Evolutionary conservation across 2,113 vertebrate genomes (phyloP), one percentile per base, ranked within the genome.

Genomic region (Anseranas semipalmata): DNA sequence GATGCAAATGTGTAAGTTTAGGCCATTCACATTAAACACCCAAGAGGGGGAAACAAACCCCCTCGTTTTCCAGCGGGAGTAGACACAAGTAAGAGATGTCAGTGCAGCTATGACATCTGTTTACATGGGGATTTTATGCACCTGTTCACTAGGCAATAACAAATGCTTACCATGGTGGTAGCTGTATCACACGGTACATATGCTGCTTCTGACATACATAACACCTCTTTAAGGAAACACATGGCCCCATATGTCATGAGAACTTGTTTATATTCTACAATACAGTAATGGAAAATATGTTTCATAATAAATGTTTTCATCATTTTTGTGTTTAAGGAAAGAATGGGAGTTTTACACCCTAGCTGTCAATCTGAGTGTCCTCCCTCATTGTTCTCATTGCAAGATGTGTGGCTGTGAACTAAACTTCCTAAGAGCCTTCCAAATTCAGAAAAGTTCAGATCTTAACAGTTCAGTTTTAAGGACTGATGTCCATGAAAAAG

Each of bases 141-240:
- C 97, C 98, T 98, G 98, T 93, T 98, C 97, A 94, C 92, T 93
- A 98, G 95, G 96, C 91, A 95, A 95, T 96, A 95, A 96, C 92
- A 95, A 97, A 97, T 96, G 95, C 84, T 70, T 94, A 95, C 94
- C 82, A 95, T 96, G 96, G 96, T 96, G 93, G 96, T 96, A 97
- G 95, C 97, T 96, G 94, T 81, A 94, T 98, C 98, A 98, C 98
- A 98, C 98, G 96, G 95, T 88, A 48, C 98, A 95, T 97, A 98
- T 97, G 97, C 97, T 95, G 93, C 97, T 97, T 96, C 46, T 98
- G 87, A 98, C 93, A 97, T 97, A 98, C 97, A 97, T 98, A 98
- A 97, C 98, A 98, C 98, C 97, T 98, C 97, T 90, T 96, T 95
- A 97, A 98, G 95, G 97, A 97, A 98, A 97, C 97, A 98, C 98